Percentiles rank a stretch among this genome's conserved stretches.
Evolutionary conservation across 2,888 invertebrate genomes (phyloP).

Genomic region (Drosophila diplacantha): DNA sequence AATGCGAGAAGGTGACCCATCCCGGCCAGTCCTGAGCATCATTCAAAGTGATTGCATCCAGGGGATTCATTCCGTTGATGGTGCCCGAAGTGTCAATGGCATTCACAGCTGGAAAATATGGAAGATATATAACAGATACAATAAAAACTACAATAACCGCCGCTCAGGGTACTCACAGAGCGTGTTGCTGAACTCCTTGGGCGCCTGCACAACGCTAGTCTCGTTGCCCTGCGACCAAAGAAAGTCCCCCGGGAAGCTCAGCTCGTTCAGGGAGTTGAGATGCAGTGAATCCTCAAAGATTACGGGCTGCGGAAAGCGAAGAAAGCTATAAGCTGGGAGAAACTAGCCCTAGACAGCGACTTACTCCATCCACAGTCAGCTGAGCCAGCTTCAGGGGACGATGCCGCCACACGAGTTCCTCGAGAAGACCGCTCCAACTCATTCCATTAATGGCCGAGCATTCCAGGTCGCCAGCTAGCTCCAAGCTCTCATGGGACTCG

Average conservation of each 20-base stretch:
- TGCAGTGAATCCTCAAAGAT: constrained; percentile 71
- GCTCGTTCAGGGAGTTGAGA: constrained; percentile 77
- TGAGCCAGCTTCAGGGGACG: constrained; percentile 74
- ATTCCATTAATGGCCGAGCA: constrained; percentile 78
- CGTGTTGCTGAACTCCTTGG: constrained; percentile 78
- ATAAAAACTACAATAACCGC: too few relatives aligned
- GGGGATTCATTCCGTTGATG: constrained; percentile 78
- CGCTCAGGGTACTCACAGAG: constrained; percentile 61
- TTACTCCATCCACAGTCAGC: constrained; percentile 79
- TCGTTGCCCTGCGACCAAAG: constrained; percentile 75
- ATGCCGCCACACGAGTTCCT: constrained; percentile 78
- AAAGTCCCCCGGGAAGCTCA: constrained; percentile 80
- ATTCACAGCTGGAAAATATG: constrained; percentile 53
- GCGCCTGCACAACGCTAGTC: constrained; percentile 76
- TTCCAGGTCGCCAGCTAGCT: constrained; percentile 64
- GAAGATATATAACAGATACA: too few relatives aligned
- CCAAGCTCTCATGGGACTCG: constrained; percentile 29
- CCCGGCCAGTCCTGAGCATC: constrained; percentile 77
- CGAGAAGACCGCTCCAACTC: constrained; percentile 77
- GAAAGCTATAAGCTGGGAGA: background rate
- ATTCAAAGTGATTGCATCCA: constrained; percentile 78
- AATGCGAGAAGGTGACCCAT: constrained; percentile 79
- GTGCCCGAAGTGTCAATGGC: constrained; percentile 75
- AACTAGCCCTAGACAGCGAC: constrained; percentile 43
- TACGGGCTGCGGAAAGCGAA: constrained; percentile 73